phyloP scores from a whole-genome alignment of 2,797 vertebrate genomes.

The Scolopax bukidnonensis region DNA sequence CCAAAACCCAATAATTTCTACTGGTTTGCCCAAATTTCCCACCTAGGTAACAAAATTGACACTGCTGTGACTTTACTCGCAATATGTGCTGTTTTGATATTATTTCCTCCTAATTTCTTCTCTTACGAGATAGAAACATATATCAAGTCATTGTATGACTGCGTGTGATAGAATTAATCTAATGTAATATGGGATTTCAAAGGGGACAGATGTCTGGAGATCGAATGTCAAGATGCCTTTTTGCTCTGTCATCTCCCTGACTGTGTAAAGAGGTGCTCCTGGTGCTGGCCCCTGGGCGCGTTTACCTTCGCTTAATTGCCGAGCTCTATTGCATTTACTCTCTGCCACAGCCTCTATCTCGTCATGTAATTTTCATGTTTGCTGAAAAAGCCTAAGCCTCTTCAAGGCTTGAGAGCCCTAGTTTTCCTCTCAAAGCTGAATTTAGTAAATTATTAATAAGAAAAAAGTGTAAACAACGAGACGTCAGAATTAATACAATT shows the following conservation, averaged over 20 bases:
- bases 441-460: not conserved
- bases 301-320: not conserved
- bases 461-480: not conserved
- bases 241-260: not conserved
- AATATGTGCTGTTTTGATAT: not conserved
- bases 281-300: not conserved
- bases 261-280: not conserved
- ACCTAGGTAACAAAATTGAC: not conserved
- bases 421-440: not conserved
- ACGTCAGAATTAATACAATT: rapidly evolving
- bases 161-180: not conserved
- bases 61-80: not conserved
- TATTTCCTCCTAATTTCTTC: not conserved
- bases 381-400: not conserved
- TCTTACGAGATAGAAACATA: not conserved
- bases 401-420: not conserved
- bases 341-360: not conserved
- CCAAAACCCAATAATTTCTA: not conserved
- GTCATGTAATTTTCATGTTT: not conserved
- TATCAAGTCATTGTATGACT: not conserved
- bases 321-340: not conserved
- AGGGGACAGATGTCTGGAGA: slow-evolving; percentile 14
- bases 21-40: not conserved
- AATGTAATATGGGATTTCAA: not conserved
- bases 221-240: not conserved